Evolutionary conservation across 1,140 invertebrate species (phyloP).

Genomic region (Lamellibrachia luymesi): DNA sequence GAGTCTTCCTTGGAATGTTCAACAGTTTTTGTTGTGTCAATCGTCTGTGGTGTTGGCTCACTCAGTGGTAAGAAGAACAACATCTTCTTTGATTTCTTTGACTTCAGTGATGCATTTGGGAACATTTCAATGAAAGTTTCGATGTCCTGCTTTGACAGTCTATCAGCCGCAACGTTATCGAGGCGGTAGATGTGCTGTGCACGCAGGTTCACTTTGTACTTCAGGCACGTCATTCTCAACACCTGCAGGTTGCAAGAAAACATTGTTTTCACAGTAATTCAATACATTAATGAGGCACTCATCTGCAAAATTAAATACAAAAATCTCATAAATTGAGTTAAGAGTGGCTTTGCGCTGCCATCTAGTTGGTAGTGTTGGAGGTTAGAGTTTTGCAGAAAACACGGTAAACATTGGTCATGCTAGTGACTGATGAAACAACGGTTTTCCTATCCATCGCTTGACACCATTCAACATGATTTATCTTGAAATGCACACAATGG

Average conservation of each 20-base stretch:
- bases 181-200: conserved; percentile 32
- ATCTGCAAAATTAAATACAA: too few species aligned
- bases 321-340: too few species aligned
- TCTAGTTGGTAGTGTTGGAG: too few species aligned
- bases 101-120: conserved; percentile 30
- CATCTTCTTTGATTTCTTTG: conserved; percentile 42
- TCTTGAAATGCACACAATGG: too few species aligned
- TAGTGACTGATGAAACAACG: too few species aligned
- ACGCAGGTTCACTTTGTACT: conserved; percentile 31
- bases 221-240: conserved; percentile 28
- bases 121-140: conserved; percentile 33
- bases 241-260: not conserved
- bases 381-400: too few species aligned
- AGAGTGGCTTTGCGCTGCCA: too few species aligned
- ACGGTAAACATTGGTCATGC: too few species aligned
- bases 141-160: conserved; percentile 32
- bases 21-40: not conserved
- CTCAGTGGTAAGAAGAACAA: conserved; percentile 30
- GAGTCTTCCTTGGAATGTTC: not conserved
- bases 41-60: not conserved
- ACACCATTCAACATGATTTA: too few species aligned
- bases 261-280: not conserved
- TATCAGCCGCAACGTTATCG: conserved; percentile 37
- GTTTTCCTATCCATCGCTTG: too few species aligned
- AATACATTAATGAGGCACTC: too few species aligned